phyloP scores from a whole-genome alignment of 2,888 invertebrate species.

The Digitonthophagus gazella region DNA sequence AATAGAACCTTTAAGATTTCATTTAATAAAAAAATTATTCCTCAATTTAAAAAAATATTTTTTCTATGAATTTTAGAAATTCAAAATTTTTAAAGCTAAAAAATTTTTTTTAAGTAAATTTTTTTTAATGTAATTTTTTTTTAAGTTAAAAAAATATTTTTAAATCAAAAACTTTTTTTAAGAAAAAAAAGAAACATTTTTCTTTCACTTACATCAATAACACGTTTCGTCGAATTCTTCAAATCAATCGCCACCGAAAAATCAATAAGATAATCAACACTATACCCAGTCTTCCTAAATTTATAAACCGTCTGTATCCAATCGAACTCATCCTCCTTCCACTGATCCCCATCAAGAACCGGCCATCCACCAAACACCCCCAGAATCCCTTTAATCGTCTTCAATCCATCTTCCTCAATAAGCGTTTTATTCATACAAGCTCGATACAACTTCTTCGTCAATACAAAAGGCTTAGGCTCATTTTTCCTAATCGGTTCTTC shows the following conservation, averaged over 20 bases:
- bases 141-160: no score
- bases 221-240: slow-evolving; percentile 80
- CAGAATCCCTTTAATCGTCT: slow-evolving; percentile 70
- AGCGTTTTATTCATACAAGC: slow-evolving; percentile 84
- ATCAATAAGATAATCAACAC: slow-evolving; percentile 86
- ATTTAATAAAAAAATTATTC: no score
- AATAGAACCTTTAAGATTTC: no score
- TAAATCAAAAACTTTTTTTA: no score
- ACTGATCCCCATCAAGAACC: slow-evolving; percentile 72
- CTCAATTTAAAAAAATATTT: no score
- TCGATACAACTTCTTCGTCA: slow-evolving; percentile 79
- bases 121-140: no score
- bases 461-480: slow-evolving; percentile 69
- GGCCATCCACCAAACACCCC: slow-evolving; percentile 91
- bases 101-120: no score
- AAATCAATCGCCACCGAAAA: slow-evolving; percentile 87
- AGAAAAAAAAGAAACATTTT: no score
- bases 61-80: no score
- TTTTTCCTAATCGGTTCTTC: slow-evolving; percentile 61
- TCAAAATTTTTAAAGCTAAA: no score
- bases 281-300: slow-evolving; percentile 78
- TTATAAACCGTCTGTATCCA: slow-evolving; percentile 83
- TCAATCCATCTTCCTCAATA: slow-evolving; percentile 76
- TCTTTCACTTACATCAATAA: slow-evolving; percentile 76
- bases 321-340: slow-evolving; percentile 70